A percentile compares a stretch with the other conserved stretches of the same genome.
phyloP scores from a whole-genome alignment of 1,140 invertebrate genomes.

The Tachypleus tridentatus region DNA sequence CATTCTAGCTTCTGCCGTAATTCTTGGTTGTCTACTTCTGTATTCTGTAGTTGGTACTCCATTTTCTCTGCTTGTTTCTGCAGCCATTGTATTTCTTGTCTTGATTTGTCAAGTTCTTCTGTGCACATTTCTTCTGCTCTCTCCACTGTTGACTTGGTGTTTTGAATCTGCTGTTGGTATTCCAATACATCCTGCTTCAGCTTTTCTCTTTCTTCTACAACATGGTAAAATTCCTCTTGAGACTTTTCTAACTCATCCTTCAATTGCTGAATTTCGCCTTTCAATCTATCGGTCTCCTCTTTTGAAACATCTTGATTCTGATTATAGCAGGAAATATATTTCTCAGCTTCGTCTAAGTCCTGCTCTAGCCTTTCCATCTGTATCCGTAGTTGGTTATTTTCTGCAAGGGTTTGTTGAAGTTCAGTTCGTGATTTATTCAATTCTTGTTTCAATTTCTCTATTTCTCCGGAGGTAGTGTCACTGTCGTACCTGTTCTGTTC shows the following conservation, averaged over 20 bases:
- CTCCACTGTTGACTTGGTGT: slow-evolving; percentile 33
- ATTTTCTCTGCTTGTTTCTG: slow-evolving; percentile 56
- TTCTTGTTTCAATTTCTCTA: slow-evolving; percentile 21
- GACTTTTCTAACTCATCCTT: slow-evolving; percentile 47
- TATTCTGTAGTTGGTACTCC: slow-evolving; percentile 52
- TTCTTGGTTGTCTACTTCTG: slow-evolving; percentile 32
- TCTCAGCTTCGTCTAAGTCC: slow-evolving; percentile 47
- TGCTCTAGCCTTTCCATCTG: slow-evolving; percentile 70
- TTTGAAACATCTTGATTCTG: slow-evolving; percentile 19
- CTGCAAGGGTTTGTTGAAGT: slow-evolving; percentile 24
- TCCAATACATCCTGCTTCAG: slow-evolving; percentile 25
- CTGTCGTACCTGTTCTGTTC: background rate
- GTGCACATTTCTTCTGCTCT: slow-evolving; percentile 40
- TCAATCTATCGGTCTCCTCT: slow-evolving; percentile 47
- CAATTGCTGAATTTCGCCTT: slow-evolving; percentile 38
- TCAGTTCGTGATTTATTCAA: slow-evolving; percentile 26
- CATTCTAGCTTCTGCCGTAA: slow-evolving; percentile 26
- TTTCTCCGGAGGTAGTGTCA: slow-evolving; percentile 11
- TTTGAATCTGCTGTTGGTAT: slow-evolving; percentile 47
- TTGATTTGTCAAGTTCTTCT: slow-evolving; percentile 57
- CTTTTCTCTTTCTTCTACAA: slow-evolving; percentile 25
- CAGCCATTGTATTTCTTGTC: slow-evolving; percentile 44
- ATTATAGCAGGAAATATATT: slow-evolving; percentile 23
- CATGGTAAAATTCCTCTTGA: slow-evolving; percentile 43
- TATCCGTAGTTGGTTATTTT: slow-evolving; percentile 33